Conservation (phyloP, 2,797 vertebrate genomes). For the Enteromius thamalakanensis region DNA sequence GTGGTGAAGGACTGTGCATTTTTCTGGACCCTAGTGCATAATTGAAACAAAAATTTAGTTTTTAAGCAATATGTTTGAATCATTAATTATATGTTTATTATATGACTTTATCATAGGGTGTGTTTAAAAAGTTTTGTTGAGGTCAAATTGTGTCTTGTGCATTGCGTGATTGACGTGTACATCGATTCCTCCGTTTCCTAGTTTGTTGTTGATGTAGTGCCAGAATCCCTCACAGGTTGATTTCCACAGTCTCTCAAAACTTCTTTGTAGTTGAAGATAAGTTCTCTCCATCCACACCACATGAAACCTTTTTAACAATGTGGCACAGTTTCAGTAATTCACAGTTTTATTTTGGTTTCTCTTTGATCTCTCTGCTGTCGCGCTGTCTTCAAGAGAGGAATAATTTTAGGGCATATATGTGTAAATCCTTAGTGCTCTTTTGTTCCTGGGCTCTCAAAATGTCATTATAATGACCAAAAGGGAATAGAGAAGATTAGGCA, state of each 20-base stretch:
- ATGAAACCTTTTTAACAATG: conserved; percentile 54
- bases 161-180: conserved; percentile 46
- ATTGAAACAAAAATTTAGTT: not conserved
- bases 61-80: not conserved
- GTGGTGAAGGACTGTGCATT: not conserved
- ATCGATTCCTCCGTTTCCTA: conserved; percentile 13
- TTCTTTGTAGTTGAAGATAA: conserved; percentile 60
- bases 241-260: conserved; percentile 59
- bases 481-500: conserved; percentile 73
- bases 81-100: not conserved
- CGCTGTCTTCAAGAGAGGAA: conserved; percentile 64
- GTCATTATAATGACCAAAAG: conserved; percentile 73
- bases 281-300: conserved; percentile 56
- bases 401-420: conserved; percentile 65
- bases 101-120: not conserved
- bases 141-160: not conserved
- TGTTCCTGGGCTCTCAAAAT: conserved; percentile 73
- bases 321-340: conserved; percentile 63
- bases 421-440: conserved; percentile 69
- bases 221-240: conserved; percentile 43
- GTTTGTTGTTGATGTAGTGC: conserved; percentile 55
- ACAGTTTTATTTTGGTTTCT: conserved; percentile 58
- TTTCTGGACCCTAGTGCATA: not conserved
- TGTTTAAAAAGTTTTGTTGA: not conserved
- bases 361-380: conserved; percentile 70